Base-by-base conservation (phyloP, 53 echinoderm and acorn worm genomes). In the Actinopyga echinites region DNA sequence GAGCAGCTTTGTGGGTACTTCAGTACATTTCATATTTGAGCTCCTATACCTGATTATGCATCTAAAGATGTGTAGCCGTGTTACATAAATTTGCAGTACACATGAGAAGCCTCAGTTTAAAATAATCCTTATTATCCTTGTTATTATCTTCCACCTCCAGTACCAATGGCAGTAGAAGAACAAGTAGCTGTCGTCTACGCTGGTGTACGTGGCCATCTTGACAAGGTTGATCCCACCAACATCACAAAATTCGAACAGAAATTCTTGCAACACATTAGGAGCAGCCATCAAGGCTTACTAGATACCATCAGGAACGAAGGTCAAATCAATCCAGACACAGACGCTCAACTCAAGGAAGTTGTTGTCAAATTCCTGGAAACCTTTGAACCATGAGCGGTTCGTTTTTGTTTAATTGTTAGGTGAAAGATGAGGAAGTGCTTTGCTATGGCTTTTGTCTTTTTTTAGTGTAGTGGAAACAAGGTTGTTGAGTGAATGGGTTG, bases 101-200 rank as follows among this genome's bases (percentile, higher is more conserved):
- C n/a, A n/a, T n/a, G n/a, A n/a, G n/a, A n/a, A n/a, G n/a, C n/a
- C n/a, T n/a, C n/a, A n/a, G n/a, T n/a, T n/a, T n/a, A n/a, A n/a
- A n/a, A n/a, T n/a, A n/a, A n/a, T n/a, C n/a, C n/a, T n/a, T n/a
- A n/a, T n/a, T n/a, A n/a, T n/a, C n/a, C n/a, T n/a, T n/a, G n/a
- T n/a, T n/a, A n/a, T n/a, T n/a, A n/a, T 8, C 23, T 52, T 21
- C 13, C 56, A 4, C n/a, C n/a, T n/a, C 15, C 85, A 97, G 97
- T 86, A 57, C 97, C 97, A 52, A 97, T 97, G 97, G 97, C 93
- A 23, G 94, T 97, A 22, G 97, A 93, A 83, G 97, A 97, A 78
- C 97, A 97, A 80, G 97, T 97, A 29, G 94, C 97, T 0, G 90
- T 97, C 69, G 90, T 97, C 90, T 97, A 90, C 53, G 92, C 97